A percentile compares a stretch with the other conserved stretches of the same genome.
Evolutionary conservation across 2,888 invertebrate species (phyloP).

Genomic region (Mallateleia sp.): DNA sequence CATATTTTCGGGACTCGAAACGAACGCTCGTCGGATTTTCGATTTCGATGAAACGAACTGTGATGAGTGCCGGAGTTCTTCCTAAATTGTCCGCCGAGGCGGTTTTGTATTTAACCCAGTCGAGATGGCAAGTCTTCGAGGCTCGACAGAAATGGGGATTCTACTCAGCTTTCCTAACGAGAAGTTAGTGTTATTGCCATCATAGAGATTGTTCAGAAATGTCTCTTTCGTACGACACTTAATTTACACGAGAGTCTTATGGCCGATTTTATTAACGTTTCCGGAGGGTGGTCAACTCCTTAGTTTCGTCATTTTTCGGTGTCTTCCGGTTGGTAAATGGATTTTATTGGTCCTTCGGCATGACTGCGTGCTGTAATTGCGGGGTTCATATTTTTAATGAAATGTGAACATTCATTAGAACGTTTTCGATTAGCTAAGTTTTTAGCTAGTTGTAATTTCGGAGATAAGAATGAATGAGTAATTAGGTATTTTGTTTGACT

Average conservation of each 20-base stretch:
- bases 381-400: constrained; percentile 6
- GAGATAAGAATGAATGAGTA: no score
- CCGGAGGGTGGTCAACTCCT: constrained; percentile 44
- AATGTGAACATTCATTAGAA: neutral
- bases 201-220: constrained; percentile 84
- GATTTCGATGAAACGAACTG: constrained; percentile 33
- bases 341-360: constrained; percentile 26
- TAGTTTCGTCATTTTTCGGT: constrained; percentile 48
- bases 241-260: constrained; percentile 80
- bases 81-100: constrained; percentile 1
- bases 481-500: no score
- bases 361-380: constrained; percentile 21
- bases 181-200: constrained; percentile 87
- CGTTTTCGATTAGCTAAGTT: neutral
- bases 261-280: constrained; percentile 63
- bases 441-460: no score
- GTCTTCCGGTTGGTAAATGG: constrained; percentile 39
- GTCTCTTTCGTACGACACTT: constrained; percentile 81
- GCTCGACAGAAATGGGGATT: no score
- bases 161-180: no score
- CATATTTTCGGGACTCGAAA: no score
- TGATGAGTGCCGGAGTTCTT: constrained; percentile 20
- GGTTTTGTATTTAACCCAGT: constrained; percentile 27
- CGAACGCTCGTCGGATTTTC: constrained; percentile 1
- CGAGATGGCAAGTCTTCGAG: no score